These are phyloP conservation scores for Heterodera carotae DNA, from an alignment of 1,140 invertebrate genomes.

Conservation along the genomic window DNA sequence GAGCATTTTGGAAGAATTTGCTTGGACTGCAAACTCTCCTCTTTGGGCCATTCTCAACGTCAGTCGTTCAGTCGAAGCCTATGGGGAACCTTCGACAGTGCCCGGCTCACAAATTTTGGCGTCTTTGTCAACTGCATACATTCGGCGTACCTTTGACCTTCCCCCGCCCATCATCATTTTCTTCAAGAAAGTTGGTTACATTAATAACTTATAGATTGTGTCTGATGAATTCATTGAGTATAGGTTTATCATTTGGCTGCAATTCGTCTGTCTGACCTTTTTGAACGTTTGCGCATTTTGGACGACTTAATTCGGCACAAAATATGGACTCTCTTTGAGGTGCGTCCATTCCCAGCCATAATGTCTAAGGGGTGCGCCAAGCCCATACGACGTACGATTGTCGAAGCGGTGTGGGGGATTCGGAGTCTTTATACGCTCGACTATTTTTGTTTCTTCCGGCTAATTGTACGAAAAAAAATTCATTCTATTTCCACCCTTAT, in stretches of 20 bases:
- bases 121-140: background rate
- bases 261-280: constrained; percentile 85
- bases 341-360: background rate
- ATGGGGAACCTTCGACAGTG: constrained; percentile 20
- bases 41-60: constrained; percentile 74
- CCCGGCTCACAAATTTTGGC: constrained; percentile 25
- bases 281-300: constrained; percentile 73
- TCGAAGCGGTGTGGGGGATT: too few species aligned
- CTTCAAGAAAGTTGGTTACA: constrained; percentile 40
- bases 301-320: constrained; percentile 49
- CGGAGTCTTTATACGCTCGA: too few species aligned
- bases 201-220: constrained; percentile 26
- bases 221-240: background rate
- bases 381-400: too few species aligned
- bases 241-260: constrained; percentile 85
- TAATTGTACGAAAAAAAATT: too few species aligned
- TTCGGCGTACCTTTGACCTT: constrained; percentile 54
- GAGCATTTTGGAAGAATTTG: constrained; percentile 86
- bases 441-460: too few species aligned
- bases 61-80: constrained; percentile 19
- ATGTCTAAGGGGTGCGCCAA: too few species aligned
- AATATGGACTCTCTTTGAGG: constrained; percentile 79
- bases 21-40: constrained; percentile 83
- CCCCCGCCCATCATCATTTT: constrained; percentile 74
- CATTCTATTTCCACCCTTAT: too few species aligned